A percentile compares a stretch with the other conserved stretches of the same genome.
These are phyloP conservation scores for Perca fluviatilis DNA, from an alignment of 2,113 vertebrate genomes.

Conservation along the genomic window DNA sequence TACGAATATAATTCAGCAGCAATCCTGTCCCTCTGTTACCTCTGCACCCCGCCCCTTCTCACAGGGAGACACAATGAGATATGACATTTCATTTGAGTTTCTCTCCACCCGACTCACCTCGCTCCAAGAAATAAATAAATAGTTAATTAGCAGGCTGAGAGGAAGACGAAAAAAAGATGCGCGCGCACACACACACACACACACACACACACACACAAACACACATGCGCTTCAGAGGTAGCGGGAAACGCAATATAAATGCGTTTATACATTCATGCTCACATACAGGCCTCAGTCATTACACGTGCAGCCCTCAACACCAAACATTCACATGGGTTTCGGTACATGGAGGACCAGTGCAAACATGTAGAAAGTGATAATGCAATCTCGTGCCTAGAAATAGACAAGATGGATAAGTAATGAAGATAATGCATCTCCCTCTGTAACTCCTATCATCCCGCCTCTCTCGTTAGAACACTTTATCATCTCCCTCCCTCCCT, in stretches of 20 bases:
- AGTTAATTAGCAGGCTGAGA: slow-evolving; percentile 70
- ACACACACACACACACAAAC: slow-evolving; percentile 22
- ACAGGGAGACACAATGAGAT: slow-evolving; percentile 75
- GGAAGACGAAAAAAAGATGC: slow-evolving; percentile 63
- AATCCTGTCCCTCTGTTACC: slow-evolving; percentile 60
- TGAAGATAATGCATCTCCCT: slow-evolving; percentile 75
- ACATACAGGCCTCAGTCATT: slow-evolving; percentile 45
- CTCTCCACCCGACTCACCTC: slow-evolving; percentile 48
- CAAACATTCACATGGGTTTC: not conserved
- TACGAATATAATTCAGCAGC: slow-evolving; percentile 73
- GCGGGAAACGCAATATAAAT: slow-evolving; percentile 44
- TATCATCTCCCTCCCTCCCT: slow-evolving; percentile 51
- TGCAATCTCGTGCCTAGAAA: slow-evolving; percentile 60
- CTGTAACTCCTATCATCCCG: slow-evolving; percentile 73
- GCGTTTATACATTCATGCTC: slow-evolving; percentile 56
- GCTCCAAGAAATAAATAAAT: slow-evolving; percentile 79
- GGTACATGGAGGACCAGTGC: slow-evolving; percentile 33
- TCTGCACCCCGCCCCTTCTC: slow-evolving; percentile 47
- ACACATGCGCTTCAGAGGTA: not conserved
- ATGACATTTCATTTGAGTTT: slow-evolving; percentile 80
- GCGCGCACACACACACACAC: not conserved
- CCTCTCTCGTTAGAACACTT: slow-evolving; percentile 72
- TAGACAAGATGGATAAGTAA: slow-evolving; percentile 71
- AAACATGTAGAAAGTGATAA: slow-evolving; percentile 60
- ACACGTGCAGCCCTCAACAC: slow-evolving; percentile 38